Percentiles rank a stretch among this genome's conserved stretches.
phyloP scores from a whole-genome alignment of 1,140 invertebrate species.

The Pissodes strobi region DNA sequence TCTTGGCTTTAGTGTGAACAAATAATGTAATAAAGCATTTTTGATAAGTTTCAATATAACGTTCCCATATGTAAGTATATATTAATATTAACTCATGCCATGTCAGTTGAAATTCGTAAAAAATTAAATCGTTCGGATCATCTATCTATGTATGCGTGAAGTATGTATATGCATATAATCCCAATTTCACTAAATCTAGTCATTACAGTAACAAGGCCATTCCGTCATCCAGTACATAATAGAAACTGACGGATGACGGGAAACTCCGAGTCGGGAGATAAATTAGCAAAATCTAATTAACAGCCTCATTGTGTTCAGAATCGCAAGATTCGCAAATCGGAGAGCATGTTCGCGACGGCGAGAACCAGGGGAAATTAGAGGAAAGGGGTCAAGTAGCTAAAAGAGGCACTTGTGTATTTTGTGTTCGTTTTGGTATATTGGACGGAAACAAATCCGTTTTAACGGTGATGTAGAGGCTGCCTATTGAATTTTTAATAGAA shows the following conservation, averaged over 20 bases:
- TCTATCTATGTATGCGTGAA: too few species aligned
- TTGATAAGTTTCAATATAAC: too few species aligned
- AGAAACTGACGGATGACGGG: slow-evolving; percentile 32
- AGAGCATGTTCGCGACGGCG: slow-evolving; percentile 38
- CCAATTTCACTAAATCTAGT: slow-evolving; percentile 10
- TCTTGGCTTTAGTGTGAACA: too few species aligned
- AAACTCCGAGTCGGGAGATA: slow-evolving; percentile 26
- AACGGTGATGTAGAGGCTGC: too few species aligned
- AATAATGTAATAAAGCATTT: too few species aligned
- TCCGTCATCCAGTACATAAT: slow-evolving; percentile 28
- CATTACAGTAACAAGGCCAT: slow-evolving; percentile 27
- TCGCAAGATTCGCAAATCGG: slow-evolving; percentile 45
- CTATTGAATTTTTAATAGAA: too few species aligned
- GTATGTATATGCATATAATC: neutral
- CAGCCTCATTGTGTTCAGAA: slow-evolving; percentile 39
- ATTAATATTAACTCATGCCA: too few species aligned
- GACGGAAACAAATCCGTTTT: too few species aligned
- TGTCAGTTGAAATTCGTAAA: too few species aligned
- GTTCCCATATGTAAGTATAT: too few species aligned
- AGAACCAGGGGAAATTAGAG: slow-evolving; percentile 39
- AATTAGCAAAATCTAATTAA: slow-evolving; percentile 46
- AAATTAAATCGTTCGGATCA: too few species aligned
- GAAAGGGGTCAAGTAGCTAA: slow-evolving; percentile 25
- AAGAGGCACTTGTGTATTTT: neutral
- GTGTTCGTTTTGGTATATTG: slow-evolving; percentile 1